Percentiles rank a stretch among this genome's conserved stretches.
phyloP scores from a whole-genome alignment of 1,140 invertebrate species.

The Drosophila arawakana region DNA sequence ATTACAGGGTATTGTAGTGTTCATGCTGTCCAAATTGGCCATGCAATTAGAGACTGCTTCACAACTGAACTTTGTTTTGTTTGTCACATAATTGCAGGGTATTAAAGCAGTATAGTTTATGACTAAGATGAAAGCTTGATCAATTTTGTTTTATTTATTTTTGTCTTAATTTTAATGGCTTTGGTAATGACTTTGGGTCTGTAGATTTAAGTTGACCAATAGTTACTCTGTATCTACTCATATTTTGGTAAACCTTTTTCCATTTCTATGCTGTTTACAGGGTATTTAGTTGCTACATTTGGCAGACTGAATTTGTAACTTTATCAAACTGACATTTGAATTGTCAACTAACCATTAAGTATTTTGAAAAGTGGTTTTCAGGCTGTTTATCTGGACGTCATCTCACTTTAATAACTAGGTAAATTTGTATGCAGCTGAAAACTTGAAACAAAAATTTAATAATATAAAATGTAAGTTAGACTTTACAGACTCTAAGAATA shows the following conservation, averaged over 20 bases:
- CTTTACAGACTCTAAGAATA: neutral
- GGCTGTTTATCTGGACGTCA: slow-evolving; percentile 24
- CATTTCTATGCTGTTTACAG: neutral
- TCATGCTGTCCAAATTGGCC: too few relatives aligned
- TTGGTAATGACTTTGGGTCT: too few relatives aligned
- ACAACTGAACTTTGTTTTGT: too few relatives aligned
- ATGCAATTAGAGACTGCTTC: too few relatives aligned
- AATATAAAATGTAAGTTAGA: slow-evolving; percentile 24
- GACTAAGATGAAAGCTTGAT: too few relatives aligned
- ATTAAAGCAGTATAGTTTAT: too few relatives aligned
- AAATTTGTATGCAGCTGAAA: neutral
- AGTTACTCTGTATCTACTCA: too few relatives aligned
- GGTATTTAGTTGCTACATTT: slow-evolving; percentile 23
- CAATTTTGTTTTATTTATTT: too few relatives aligned
- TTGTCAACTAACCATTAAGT: slow-evolving; percentile 43
- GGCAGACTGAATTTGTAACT: neutral
- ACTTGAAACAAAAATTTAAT: neutral
- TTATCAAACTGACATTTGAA: slow-evolving; percentile 8
- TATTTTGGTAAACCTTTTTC: neutral
- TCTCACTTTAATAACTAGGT: slow-evolving; percentile 10
- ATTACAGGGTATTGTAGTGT: too few relatives aligned
- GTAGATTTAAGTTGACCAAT: too few relatives aligned
- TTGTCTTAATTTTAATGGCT: too few relatives aligned
- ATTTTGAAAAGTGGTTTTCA: slow-evolving; percentile 27
- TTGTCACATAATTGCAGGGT: too few relatives aligned